Evolutionary conservation across 2,888 invertebrate genomes (phyloP).

Genomic region (Morinoia aosen): DNA sequence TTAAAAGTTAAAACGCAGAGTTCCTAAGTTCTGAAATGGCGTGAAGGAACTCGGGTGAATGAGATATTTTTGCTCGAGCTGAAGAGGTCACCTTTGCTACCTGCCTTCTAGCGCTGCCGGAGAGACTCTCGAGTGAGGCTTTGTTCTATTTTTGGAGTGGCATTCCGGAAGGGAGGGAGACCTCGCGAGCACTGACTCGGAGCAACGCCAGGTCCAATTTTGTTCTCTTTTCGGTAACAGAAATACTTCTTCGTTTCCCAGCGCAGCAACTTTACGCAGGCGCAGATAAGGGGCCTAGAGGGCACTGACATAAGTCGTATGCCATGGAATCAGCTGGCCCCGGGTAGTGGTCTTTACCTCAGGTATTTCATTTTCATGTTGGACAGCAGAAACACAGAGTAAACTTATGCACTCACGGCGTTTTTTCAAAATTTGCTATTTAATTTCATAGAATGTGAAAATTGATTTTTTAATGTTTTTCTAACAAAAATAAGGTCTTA

Average conservation of each 20-base stretch:
- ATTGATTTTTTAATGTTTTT: not conserved
- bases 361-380: not conserved
- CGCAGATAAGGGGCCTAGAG: not conserved
- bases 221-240: slow-evolving; percentile 12
- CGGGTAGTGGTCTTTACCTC: not conserved
- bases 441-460: not conserved
- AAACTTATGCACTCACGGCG: not conserved
- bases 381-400: not conserved
- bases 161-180: slow-evolving; percentile 17
- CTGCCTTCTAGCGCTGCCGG: not conserved
- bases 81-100: slow-evolving; percentile 17
- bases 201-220: slow-evolving; percentile 17
- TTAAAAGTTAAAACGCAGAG: not conserved
- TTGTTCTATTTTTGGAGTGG: slow-evolving; percentile 17
- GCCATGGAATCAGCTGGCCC: not conserved
- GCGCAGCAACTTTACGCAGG: not conserved
- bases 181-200: not conserved
- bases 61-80: not conserved
- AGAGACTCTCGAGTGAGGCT: slow-evolving; percentile 4
- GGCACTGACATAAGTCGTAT: not conserved
- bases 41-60: slow-evolving; percentile 3
- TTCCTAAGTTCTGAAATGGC: not conserved
- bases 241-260: not conserved
- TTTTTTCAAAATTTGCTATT: not conserved
- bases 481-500: not conserved